Percentiles rank a stretch among this genome's conserved stretches.
Evolutionary conservation across 2,888 invertebrate genomes (phyloP).

Genomic region (Drosophila neonasuta): DNA sequence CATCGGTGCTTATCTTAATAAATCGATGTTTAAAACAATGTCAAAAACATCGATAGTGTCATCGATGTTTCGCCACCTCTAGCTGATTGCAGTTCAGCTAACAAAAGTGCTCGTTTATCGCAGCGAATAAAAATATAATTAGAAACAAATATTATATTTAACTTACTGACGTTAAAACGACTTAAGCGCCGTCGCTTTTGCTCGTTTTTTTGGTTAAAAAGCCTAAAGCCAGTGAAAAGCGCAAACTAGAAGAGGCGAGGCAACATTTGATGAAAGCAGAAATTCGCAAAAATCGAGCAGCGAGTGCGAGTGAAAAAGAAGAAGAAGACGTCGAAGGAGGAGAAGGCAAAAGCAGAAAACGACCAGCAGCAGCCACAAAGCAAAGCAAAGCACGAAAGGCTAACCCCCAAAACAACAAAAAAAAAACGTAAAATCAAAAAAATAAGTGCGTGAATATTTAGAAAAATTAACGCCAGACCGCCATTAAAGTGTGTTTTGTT

Average conservation of each 20-base stretch:
- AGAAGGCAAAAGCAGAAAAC: slow-evolving; percentile 54
- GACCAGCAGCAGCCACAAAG: slow-evolving; percentile 61
- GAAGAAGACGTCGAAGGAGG: slow-evolving; percentile 32
- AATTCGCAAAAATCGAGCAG: slow-evolving; percentile 55
- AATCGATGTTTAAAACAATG: not conserved
- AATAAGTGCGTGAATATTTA: slow-evolving; percentile 67
- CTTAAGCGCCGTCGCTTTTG: slow-evolving; percentile 41
- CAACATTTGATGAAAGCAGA: slow-evolving; percentile 57
- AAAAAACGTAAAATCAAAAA: slow-evolving; percentile 26
- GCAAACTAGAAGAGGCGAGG: slow-evolving; percentile 48
- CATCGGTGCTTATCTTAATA: not conserved
- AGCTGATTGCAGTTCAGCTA: slow-evolving; percentile 54
- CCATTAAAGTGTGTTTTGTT: slow-evolving; percentile 58
- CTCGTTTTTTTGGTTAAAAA: slow-evolving; percentile 40
- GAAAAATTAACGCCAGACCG: slow-evolving; percentile 71
- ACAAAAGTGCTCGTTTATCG: slow-evolving; percentile 59
- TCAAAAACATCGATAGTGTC: slow-evolving; percentile 20
- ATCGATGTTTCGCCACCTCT: slow-evolving; percentile 17
- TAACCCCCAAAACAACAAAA: slow-evolving; percentile 47
- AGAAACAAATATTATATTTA: slow-evolving; percentile 56
- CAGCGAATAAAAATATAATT: slow-evolving; percentile 65
- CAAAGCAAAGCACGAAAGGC: slow-evolving; percentile 68
- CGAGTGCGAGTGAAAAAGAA: slow-evolving; percentile 60
- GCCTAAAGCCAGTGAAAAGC: slow-evolving; percentile 46
- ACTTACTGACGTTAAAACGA: slow-evolving; percentile 55